phyloP scores from a whole-genome alignment of 2,113 vertebrate species.

The Athene cunicularia region DNA sequence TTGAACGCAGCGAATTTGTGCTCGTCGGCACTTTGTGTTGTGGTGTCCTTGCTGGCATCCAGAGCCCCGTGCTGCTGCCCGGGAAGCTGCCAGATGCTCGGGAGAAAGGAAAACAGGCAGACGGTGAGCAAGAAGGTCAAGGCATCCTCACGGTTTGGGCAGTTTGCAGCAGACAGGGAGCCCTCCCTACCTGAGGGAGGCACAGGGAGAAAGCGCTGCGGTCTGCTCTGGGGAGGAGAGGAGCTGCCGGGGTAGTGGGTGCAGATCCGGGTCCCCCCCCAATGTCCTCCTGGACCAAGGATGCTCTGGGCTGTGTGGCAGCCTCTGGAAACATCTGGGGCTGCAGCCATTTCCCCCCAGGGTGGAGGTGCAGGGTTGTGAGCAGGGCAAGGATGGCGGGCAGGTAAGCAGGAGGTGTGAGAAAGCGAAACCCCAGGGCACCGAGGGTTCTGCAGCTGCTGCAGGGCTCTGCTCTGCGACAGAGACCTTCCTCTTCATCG shows the following conservation, averaged over 20 bases:
- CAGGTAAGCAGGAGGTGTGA: not conserved
- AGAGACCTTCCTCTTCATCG: not conserved
- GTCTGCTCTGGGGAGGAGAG: not conserved
- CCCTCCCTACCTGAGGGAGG: not conserved
- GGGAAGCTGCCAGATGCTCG: not conserved
- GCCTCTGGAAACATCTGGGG: not conserved
- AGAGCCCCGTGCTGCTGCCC: not conserved
- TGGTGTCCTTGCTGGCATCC: not conserved
- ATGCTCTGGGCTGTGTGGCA: not conserved
- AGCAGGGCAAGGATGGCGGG: not conserved
- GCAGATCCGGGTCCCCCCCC: rapidly evolving
- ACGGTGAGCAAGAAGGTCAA: not conserved
- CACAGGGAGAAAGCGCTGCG: not conserved
- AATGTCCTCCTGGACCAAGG: not conserved
- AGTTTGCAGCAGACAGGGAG: not conserved
- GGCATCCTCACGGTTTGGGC: not conserved
- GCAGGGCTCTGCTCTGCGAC: not conserved
- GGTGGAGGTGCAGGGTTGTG: not conserved
- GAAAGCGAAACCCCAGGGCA: not conserved
- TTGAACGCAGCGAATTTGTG: rapidly evolving
- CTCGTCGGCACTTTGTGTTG: rapidly evolving
- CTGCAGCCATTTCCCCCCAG: rapidly evolving
- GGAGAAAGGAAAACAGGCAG: not conserved
- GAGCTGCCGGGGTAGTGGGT: not conserved
- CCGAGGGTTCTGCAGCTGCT: not conserved